Evolutionary conservation across 2,113 vertebrate genomes (phyloP), one percentile per base, ranked within the genome.

Genomic region (Ivindomyrus marchei): DNA sequence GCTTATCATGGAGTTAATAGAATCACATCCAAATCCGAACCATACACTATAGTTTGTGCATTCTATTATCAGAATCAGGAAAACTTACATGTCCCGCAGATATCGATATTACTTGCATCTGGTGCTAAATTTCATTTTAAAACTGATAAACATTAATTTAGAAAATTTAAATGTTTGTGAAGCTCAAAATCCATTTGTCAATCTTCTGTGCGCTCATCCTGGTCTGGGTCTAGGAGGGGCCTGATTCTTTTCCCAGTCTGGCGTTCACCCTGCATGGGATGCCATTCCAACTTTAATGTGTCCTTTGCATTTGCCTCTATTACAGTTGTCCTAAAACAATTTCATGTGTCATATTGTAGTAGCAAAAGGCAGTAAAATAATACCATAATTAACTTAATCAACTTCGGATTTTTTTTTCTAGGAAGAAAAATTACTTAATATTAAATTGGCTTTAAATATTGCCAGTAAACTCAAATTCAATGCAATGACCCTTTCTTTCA

Each of bases 111-210:
- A 85, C 7, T 46, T n/a, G 27, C 85, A 53, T 88, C 50, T 85
- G 74, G 2, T 88, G 88, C 93, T 91, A 92, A 87, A 85, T 88
- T 91, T 93, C 92, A 80, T 92, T 92, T 93, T 94, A 92, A 92
- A 95, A 95, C 95, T 95, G 95, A 94, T 94, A 91, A 90, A 93
- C 92, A 94, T 94, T 90, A 89, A 77, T 77, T 77, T 74, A 36
- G 10, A 31, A 31, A 39, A 39, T 77, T 39, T 39, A 11, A 42
- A 39, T 42, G 36, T 80, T 80, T 11, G 36, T 42, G 36, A 42
- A 19, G 74, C 36, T n/a, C 36, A 17, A 42, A 80, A 42, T 5
- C 27, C 1, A 36, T 74, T 11, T 15, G n/a, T 74, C 62, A 27
- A 13, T 70, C 27, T 31, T 70, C 62, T 31, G 62, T 6, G 3